phyloP scores from a whole-genome alignment of 2,888 invertebrate species.

The Erebia aethiops region DNA sequence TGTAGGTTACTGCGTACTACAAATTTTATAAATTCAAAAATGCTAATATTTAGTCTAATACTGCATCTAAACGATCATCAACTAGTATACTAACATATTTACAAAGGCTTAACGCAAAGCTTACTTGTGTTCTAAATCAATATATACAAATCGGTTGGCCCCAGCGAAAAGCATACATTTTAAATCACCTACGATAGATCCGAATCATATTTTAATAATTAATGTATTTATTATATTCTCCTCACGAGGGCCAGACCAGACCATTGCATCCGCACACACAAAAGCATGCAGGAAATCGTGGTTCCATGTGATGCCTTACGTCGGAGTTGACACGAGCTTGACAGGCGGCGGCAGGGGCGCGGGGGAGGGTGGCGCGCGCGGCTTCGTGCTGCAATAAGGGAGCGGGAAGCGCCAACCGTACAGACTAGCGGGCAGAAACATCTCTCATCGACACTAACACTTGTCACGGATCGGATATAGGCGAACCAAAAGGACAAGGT shows the following conservation, averaged over 20 bases:
- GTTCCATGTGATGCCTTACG: slow-evolving; percentile 79
- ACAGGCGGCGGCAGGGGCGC: slow-evolving; percentile 90
- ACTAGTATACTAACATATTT: slow-evolving; percentile 40
- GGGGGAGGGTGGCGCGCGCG: slow-evolving; percentile 90
- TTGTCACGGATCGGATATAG: slow-evolving; percentile 46
- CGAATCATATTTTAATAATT: not conserved
- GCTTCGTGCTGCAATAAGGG: slow-evolving; percentile 97
- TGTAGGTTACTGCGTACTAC: not conserved
- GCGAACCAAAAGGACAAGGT: slow-evolving; percentile 30
- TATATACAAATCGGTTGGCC: slow-evolving; percentile 67
- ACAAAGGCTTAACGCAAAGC: slow-evolving; percentile 49
- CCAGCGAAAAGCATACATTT: slow-evolving; percentile 52
- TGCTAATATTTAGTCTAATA: not conserved
- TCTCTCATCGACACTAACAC: slow-evolving; percentile 82
- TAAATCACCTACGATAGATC: slow-evolving; percentile 25
- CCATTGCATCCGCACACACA: slow-evolving; percentile 71
- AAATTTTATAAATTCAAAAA: not conserved
- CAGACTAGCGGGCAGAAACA: slow-evolving; percentile 89
- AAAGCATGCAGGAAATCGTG: slow-evolving; percentile 74
- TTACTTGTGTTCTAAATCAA: slow-evolving; percentile 42
- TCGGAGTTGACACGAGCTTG: slow-evolving; percentile 88
- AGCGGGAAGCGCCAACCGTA: slow-evolving; percentile 98
- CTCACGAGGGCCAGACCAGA: slow-evolving; percentile 59
- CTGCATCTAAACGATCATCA: slow-evolving; percentile 18
- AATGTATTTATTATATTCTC: slow-evolving; percentile 30